Evolutionary conservation across 2,797 vertebrate species (phyloP).

Genomic region (Pagetopsis macropterus): DNA sequence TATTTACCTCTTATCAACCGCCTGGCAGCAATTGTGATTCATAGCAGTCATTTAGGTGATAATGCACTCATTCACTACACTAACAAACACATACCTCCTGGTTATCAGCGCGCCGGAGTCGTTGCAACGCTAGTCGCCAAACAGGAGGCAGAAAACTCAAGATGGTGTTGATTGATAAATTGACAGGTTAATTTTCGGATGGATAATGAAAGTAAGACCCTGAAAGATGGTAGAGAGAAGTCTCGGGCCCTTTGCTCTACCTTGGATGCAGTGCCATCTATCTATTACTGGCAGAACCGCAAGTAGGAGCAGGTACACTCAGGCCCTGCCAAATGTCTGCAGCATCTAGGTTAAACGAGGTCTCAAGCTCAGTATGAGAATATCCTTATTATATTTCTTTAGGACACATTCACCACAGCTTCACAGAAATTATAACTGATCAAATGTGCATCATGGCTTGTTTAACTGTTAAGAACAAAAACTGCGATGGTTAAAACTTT

Average conservation of each 20-base stretch:
- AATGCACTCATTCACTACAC: conserved; percentile 98
- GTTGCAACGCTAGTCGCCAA: conserved; percentile 87
- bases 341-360: conserved; percentile 58
- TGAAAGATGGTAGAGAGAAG: conserved; percentile 83
- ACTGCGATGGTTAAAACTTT: neutral
- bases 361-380: conserved; percentile 43
- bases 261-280: conserved; percentile 99
- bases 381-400: conserved; percentile 27
- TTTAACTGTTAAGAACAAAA: conserved; percentile 3
- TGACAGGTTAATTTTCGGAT: conserved; percentile 99
- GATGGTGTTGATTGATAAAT: conserved; percentile 99
- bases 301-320: conserved; percentile 73
- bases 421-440: conserved; percentile 25
- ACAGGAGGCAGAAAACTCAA: conserved; percentile 90
- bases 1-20: conserved; percentile 91
- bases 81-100: conserved; percentile 94
- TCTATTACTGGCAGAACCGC: conserved; percentile 89
- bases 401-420: conserved; percentile 4
- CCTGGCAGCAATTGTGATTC: conserved; percentile 97
- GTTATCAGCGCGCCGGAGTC: conserved; percentile 95
- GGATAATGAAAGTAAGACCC: conserved; percentile 97
- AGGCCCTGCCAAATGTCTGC: conserved; percentile 63
- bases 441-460: neutral
- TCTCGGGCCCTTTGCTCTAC: conserved; percentile 84
- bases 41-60: conserved; percentile 99